phyloP scores from a whole-genome alignment of 1,140 invertebrate species.

The Hycleus phaleratus region DNA sequence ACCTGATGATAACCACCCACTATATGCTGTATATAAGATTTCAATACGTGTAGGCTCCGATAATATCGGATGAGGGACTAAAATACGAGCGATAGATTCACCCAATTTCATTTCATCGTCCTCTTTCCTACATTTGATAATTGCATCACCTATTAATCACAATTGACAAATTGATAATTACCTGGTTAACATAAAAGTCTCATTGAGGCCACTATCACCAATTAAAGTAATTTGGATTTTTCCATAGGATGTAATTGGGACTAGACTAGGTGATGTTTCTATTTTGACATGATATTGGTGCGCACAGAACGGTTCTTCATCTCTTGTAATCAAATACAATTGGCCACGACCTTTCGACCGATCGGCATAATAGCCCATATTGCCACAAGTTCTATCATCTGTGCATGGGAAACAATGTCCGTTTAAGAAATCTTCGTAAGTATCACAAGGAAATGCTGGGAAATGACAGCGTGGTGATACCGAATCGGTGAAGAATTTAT shows the following conservation, averaged over 20 bases:
- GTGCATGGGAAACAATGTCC: slow-evolving; percentile 67
- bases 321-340: slow-evolving; percentile 77
- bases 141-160: background rate
- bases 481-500: slow-evolving; percentile 90
- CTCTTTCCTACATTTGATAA: slow-evolving; percentile 52
- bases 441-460: slow-evolving; percentile 77
- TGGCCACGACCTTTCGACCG: slow-evolving; percentile 69
- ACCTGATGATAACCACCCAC: slow-evolving; percentile 85
- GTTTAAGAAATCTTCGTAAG: slow-evolving; percentile 74
- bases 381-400: slow-evolving; percentile 57
- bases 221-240: slow-evolving; percentile 76
- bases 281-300: slow-evolving; percentile 82
- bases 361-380: slow-evolving; percentile 93
- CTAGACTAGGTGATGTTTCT: slow-evolving; percentile 59
- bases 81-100: slow-evolving; percentile 63
- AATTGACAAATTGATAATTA: slow-evolving; percentile 39
- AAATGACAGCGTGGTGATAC: slow-evolving; percentile 84
- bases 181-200: slow-evolving; percentile 82
- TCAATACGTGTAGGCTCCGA: slow-evolving; percentile 61
- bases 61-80: slow-evolving; percentile 81
- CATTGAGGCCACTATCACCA: slow-evolving; percentile 72
- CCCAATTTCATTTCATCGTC: slow-evolving; percentile 69
- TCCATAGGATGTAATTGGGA: slow-evolving; percentile 64
- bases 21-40: slow-evolving; percentile 80
- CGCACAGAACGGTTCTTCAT: slow-evolving; percentile 87